Conservation (phyloP, 2,888 invertebrate genomes). For the Phaonia tiefii region DNA sequence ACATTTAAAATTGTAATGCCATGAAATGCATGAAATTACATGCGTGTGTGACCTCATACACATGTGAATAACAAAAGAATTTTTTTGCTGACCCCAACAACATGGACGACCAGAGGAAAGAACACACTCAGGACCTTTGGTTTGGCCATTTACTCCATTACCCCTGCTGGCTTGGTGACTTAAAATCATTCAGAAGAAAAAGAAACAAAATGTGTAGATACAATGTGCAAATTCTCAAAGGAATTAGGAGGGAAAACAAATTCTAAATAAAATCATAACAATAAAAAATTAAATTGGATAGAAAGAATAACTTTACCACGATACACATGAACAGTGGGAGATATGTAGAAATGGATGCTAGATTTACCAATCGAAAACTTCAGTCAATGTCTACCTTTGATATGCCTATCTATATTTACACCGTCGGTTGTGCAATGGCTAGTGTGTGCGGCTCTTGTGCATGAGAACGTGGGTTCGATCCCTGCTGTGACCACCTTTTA, state of each 20-base stretch:
- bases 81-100: slow-evolving; percentile 68
- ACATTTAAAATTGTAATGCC: slow-evolving; percentile 50
- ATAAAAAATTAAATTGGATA: slow-evolving; percentile 30
- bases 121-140: slow-evolving; percentile 12
- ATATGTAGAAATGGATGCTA: no score
- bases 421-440: no score
- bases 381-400: no score
- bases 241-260: slow-evolving; percentile 56
- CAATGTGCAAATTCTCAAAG: slow-evolving; percentile 65
- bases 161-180: background rate
- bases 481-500: no score
- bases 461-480: no score
- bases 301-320: no score
- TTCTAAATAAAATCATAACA: slow-evolving; percentile 51
- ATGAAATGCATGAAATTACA: slow-evolving; percentile 65
- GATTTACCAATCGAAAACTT: no score
- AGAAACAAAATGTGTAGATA: slow-evolving; percentile 46
- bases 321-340: no score
- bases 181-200: slow-evolving; percentile 37
- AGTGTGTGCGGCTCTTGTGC: no score
- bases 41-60: slow-evolving; percentile 72
- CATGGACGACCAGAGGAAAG: slow-evolving; percentile 18
- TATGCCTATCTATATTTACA: no score
- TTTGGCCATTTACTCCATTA: background rate
- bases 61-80: slow-evolving; percentile 75